Evolutionary conservation across 2,113 vertebrate genomes (phyloP).

Genomic region (Canis aureus): DNA sequence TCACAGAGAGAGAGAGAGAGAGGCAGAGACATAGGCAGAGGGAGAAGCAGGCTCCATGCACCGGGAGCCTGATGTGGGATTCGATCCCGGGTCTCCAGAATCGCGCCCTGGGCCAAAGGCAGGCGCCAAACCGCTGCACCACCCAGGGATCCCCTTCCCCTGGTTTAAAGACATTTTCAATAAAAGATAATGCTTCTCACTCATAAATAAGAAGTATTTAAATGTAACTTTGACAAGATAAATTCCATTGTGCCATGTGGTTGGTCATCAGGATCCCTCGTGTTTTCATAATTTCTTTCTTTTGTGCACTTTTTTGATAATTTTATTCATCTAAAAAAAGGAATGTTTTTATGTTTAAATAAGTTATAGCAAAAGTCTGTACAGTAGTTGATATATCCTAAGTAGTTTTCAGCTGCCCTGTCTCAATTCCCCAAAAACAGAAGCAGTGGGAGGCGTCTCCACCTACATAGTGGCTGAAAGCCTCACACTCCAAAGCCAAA

Average conservation of each 20-base stretch:
- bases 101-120: too few relatives aligned
- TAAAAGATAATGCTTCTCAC: conserved; percentile 73
- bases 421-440: neutral
- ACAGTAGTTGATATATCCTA: neutral
- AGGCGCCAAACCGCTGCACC: too few relatives aligned
- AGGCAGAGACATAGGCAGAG: too few relatives aligned
- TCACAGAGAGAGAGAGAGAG: too few relatives aligned
- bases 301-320: neutral
- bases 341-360: neutral
- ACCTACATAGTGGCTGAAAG: neutral
- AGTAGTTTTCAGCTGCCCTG: neutral
- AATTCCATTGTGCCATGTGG: neutral
- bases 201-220: conserved; percentile 75
- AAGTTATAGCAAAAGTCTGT: neutral
- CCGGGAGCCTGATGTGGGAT: too few relatives aligned
- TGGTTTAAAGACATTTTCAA: conserved; percentile 60
- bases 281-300: neutral
- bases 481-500: neutral
- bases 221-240: conserved; percentile 76
- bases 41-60: too few relatives aligned
- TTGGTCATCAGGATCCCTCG: neutral
- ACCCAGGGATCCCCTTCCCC: neutral
- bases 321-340: neutral
- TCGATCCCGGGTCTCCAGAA: too few relatives aligned
- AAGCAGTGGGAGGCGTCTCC: neutral